These are phyloP conservation scores for Crenuchus spilurus DNA, from an alignment of 2,797 vertebrate genomes.

Conservation along the genomic window DNA sequence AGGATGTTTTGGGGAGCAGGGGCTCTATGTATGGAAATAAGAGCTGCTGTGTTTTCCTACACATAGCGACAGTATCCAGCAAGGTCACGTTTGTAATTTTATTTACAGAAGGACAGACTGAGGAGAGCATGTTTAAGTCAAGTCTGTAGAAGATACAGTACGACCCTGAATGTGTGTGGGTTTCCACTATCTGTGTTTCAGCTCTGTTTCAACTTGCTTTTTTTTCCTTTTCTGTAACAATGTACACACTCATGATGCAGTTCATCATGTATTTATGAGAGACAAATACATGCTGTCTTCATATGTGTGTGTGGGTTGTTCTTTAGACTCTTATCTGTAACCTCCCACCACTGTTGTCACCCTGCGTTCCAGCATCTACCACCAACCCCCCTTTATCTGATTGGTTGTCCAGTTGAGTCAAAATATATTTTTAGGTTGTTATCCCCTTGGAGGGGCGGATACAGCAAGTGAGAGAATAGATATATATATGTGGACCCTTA, in stretches of 20 bases:
- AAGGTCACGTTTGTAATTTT: conserved; percentile 32
- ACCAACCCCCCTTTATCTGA: conserved; percentile 42
- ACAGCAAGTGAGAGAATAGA: conserved; percentile 50
- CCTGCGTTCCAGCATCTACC: conserved; percentile 46
- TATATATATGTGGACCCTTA: conserved; percentile 45
- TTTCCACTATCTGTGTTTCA: neutral
- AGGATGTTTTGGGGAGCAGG: conserved; percentile 41
- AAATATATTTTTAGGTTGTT: conserved; percentile 60
- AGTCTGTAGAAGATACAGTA: neutral
- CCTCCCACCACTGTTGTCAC: conserved; percentile 38
- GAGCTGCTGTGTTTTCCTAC: conserved; percentile 44
- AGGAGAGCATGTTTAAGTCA: conserved; percentile 3
- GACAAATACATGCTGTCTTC: conserved; percentile 13
- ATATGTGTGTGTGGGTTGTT: conserved; percentile 10
- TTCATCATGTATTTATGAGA: conserved; percentile 22
- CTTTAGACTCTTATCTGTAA: conserved; percentile 41
- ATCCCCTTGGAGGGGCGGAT: conserved; percentile 53
- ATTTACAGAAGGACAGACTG: conserved; percentile 29
- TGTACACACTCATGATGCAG: conserved; percentile 5
- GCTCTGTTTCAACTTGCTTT: neutral
- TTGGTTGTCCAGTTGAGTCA: conserved; percentile 55
- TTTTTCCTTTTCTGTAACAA: conserved; percentile 33
- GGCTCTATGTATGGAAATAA: conserved; percentile 56
- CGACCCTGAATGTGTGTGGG: neutral
- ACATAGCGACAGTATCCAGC: conserved; percentile 44